Evolutionary conservation across 2,113 vertebrate genomes (phyloP), one percentile per base, ranked within the genome.

Genomic region (Camelus dromedarius): DNA sequence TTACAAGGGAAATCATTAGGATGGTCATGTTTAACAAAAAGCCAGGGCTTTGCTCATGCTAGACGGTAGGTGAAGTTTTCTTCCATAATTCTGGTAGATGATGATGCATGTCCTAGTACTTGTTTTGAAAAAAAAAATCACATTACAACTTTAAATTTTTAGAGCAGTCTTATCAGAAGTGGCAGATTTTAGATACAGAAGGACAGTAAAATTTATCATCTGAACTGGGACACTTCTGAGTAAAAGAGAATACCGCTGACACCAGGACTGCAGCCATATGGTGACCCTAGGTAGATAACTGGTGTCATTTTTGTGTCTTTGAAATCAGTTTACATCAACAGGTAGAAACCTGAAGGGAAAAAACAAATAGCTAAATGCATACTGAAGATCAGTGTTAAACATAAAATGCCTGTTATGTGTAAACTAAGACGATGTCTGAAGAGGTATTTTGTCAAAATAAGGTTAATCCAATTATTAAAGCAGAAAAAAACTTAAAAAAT

Each of bases 251-350:
- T 16, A 16, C 18, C 8, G 14, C 10, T 69, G 22, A 79, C 19
- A 24, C 3, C 35, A 42, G 8, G 11, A 50, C 24, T 18, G 1
- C 2, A 35, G 16, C 20, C 32, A 8, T 15, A 2, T 7, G 4
- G 2, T 28, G 8, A 38, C 26, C 22, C 24, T 72, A 19, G 7
- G 80, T 32, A 80, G 22, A n/a, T 0, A 54, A 50, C n/a, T 24
- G 22, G 3, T 32, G 32, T 15, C 15, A 81, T 62, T 54, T 50
- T 83, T 48, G 6, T 52, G 38, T 80, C 48, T 95, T 69, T 62
- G 66, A 76, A 79, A 38, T 72, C 10, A 28, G 3, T 32, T 64
- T 52, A 30, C 30, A 52, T 67, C 9, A 84, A 60, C 15, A 50
- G 24, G 50, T 52, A 83, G 32, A 32, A 91, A 73, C 26, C 8